Conservation (phyloP, 2,888 invertebrate species). For the Sesamia inferens region DNA sequence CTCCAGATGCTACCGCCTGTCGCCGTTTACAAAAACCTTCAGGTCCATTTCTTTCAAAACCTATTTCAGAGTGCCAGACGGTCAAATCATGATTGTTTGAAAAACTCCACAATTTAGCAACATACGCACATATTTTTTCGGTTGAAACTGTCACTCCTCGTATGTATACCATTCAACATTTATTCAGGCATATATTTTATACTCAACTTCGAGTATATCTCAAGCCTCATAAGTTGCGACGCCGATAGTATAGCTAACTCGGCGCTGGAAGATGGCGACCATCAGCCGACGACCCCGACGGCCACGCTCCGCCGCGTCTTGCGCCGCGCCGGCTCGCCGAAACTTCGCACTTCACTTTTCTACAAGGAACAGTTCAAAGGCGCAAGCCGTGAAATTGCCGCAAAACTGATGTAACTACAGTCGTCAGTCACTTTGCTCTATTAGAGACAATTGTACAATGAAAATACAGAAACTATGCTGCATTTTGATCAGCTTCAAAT, state of each 20-base stretch:
- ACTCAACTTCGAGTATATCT: conserved; percentile 11
- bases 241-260: conserved; percentile 52
- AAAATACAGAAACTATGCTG: conserved; percentile 36
- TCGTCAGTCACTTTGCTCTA: conserved; percentile 65
- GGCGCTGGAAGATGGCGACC: conserved; percentile 66
- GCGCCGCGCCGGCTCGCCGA: conserved; percentile 84
- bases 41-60: conserved; percentile 62
- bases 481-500: conserved; percentile 16
- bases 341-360: conserved; percentile 89
- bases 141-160: background rate
- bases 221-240: conserved; percentile 29
- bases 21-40: conserved; percentile 76
- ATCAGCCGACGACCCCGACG: conserved; percentile 84
- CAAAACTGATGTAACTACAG: conserved; percentile 83
- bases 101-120: conserved; percentile 26
- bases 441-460: conserved; percentile 50
- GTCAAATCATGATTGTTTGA: background rate
- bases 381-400: conserved; percentile 87
- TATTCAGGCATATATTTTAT: background rate
- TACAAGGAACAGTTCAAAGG: conserved; percentile 84
- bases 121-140: background rate
- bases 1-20: conserved; percentile 81
- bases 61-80: conserved; percentile 28
- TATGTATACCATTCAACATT: background rate
- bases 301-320: conserved; percentile 80